A percentile compares a stretch with the other conserved stretches of the same genome.
Conservation (phyloP, 2,797 vertebrate genomes). For the Phoeniculus purpureus region DNA sequence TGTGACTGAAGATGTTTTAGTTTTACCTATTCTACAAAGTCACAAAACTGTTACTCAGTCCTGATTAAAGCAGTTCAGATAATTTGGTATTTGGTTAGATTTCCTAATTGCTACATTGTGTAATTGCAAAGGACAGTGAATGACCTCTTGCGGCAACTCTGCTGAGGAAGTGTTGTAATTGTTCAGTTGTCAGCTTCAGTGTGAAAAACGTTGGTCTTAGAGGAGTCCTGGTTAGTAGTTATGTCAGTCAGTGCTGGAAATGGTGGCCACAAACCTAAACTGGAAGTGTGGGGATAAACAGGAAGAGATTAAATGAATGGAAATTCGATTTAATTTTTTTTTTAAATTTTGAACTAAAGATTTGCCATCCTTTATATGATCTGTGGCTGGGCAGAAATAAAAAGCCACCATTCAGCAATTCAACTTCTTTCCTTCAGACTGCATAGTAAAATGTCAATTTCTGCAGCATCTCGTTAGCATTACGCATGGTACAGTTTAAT, state of each 20-base stretch:
- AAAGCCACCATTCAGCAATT: background rate
- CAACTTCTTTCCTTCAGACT: background rate
- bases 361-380: background rate
- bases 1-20: background rate
- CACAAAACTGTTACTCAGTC: background rate
- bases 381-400: background rate
- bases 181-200: background rate
- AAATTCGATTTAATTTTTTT: background rate
- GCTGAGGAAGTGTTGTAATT: background rate
- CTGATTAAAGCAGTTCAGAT: background rate
- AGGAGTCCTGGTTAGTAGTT: background rate
- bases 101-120: background rate
- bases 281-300: background rate
- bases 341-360: background rate
- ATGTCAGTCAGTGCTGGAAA: background rate
- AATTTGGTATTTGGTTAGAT: background rate
- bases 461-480: background rate
- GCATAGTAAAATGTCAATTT: background rate
- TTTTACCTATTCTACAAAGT: background rate
- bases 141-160: background rate
- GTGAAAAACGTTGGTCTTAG: background rate
- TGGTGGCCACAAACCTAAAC: background rate
- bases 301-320: background rate
- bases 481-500: fast-evolving
- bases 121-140: background rate